Base-by-base conservation (phyloP, 64 coral and sea anemone species). In the Acropora tenuis region DNA sequence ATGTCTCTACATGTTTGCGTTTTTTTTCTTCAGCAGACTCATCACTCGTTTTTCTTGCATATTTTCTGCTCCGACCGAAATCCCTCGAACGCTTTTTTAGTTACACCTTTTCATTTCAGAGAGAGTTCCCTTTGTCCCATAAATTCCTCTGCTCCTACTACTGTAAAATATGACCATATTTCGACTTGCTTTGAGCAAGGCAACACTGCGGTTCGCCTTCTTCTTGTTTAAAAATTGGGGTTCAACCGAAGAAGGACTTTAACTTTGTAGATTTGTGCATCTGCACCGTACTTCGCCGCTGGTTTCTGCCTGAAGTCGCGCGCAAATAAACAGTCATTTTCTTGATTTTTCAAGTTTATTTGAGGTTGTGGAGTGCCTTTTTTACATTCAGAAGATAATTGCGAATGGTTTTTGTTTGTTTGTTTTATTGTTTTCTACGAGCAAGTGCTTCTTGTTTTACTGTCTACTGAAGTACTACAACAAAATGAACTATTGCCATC, bases 181-280 rank as follows among this genome's bases (percentile, higher is more conserved):
- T 85, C 18, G 12, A 19, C 16, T 48, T 58, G 58, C 90, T 57
- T 91, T 68, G 68, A 87, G 58, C 15, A 93, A 58, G 13, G 59
- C 50, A 17, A 41, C 83, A 18, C 87, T 76, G 42, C 46, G 73
- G 11, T 55, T 61, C 3, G 78, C 84, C 17, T 93, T 84, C 3
- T 93, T 77, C 0, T 12, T 20, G 17, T 80, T 48, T 8, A 79
- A 41, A 45, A 63, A 69, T 20, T 93, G 83, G 9, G 91, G 83
- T 79, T 93, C 83, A 50, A 79, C 77, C 9, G 91, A 84, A 4
- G 77, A 84, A 75, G 30, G 30, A 30, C 30, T 30, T 30, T 30
- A 30, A 30, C 30, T 30, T 30, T 30, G 30, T 30, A 30, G 30
- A 30, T 30, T 30, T 30, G 30, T 30, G 30, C 30, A 30, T 30